Evolutionary conservation across 2,888 invertebrate species (phyloP).

Genomic region (Rhamnusium bicolor): DNA sequence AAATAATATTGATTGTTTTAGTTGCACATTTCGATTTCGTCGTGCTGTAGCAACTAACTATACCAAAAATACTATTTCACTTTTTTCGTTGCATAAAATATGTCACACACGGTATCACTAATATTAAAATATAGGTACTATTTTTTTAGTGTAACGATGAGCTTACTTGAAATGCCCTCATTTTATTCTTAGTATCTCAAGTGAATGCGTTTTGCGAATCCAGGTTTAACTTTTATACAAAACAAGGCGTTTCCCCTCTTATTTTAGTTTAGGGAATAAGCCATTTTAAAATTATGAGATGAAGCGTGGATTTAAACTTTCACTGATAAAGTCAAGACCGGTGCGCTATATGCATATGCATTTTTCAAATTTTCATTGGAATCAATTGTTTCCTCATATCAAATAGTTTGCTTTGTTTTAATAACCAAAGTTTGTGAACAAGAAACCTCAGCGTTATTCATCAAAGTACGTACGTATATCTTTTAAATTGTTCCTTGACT

Average conservation of each 20-base stretch:
- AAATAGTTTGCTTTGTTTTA: not conserved
- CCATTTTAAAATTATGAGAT: slow-evolving; percentile 54
- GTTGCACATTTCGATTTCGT: too few species aligned
- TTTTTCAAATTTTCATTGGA: slow-evolving; percentile 12
- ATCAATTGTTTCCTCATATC: not conserved
- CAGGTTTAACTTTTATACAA: slow-evolving; percentile 57
- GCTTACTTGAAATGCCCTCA: slow-evolving; percentile 61
- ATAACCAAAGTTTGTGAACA: not conserved
- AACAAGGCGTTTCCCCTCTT: slow-evolving; percentile 58
- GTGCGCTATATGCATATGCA: slow-evolving; percentile 29
- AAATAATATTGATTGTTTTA: too few species aligned
- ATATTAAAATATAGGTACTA: not conserved
- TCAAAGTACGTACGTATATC: not conserved
- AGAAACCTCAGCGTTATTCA: not conserved
- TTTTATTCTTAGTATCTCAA: slow-evolving; percentile 50
- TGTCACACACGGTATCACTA: slow-evolving; percentile 1
- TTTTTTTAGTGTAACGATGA: not conserved
- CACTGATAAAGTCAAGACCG: slow-evolving; percentile 52
- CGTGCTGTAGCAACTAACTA: not conserved
- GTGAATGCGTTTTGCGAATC: slow-evolving; percentile 52
- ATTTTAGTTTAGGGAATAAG: slow-evolving; percentile 43
- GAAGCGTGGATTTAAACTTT: slow-evolving; percentile 56
- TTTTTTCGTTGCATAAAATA: not conserved
- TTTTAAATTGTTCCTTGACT: not conserved
- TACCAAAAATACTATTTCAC: not conserved